Evolutionary conservation across 1,140 invertebrate genomes (phyloP), one percentile per base, ranked within the genome.

Genomic region (Parasteatoda tepidariorum): DNA sequence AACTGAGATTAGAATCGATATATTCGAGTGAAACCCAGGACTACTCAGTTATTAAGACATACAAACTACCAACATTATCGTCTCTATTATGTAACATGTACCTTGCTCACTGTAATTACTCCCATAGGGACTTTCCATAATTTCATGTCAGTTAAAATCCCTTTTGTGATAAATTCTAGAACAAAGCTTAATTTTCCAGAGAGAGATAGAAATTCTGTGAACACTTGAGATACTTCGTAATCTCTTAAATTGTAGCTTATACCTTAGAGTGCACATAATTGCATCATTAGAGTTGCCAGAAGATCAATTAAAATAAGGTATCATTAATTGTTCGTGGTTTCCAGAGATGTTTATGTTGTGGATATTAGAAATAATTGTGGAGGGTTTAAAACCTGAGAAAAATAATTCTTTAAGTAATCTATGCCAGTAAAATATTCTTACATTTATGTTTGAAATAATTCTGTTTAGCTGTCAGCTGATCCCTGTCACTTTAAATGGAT

Each of bases 281-380:
- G 64, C 76, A 79, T 79, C 76, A 68, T 79, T 79, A 79, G 62
- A 22, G 62, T 48, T 4, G 30, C 24, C 15, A 54, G 62, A 66
- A 59, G 76, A 79, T 79, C 76, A 79, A 68, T 79, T 79, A 79
- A 78, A 79, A 33, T 68, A 79, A 57, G 64, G 34, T 68, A 79
- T 79, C 76, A 68, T 68, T 79, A 79, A 68, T 79, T 79, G 48
- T 24, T 28, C 38, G 38, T 24, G 13, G 30, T 15, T 22, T 22
- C 30, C 13, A n/a, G 41, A 28, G 28, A 30, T 30, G 68, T 71
- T 55, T 48, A 26, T n/a, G 68, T 5, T 11, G 68, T 71, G 33
- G 33, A 55, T 71, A 57, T 71, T 57, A 28, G 68, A 57, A 57
- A 22, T 26, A 7, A 18, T 59, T 15, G 18, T 22, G 18, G 38